These are phyloP conservation scores for Abramis brama DNA, from an alignment of 2,113 vertebrate species.

Conservation along the genomic window DNA sequence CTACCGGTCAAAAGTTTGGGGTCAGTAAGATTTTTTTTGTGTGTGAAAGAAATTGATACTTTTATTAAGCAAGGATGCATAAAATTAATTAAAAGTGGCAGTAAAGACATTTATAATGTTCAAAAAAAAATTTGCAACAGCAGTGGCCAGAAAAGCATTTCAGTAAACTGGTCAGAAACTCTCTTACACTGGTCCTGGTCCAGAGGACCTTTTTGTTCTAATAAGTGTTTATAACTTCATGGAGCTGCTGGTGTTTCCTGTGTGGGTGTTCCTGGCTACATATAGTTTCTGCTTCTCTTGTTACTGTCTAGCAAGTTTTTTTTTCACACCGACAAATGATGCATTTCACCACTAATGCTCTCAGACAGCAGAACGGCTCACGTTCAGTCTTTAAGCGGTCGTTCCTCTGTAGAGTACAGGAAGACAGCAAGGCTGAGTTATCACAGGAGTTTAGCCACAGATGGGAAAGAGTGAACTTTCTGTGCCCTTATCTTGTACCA, in stretches of 20 bases:
- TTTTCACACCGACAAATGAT: slow-evolving; percentile 7
- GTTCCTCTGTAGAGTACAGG: background rate
- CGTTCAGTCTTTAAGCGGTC: background rate
- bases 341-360: background rate
- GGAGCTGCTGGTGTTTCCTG: background rate
- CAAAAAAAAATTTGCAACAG: background rate
- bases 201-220: background rate
- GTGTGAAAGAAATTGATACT: too few relatives aligned
- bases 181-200: background rate
- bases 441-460: slow-evolving; percentile 8
- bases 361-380: background rate
- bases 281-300: background rate
- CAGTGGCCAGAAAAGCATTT: background rate
- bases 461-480: background rate
- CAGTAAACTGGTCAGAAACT: background rate
- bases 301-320: slow-evolving; percentile 7
- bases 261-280: background rate
- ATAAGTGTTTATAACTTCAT: background rate
- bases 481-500: background rate
- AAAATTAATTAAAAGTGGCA: too few relatives aligned
- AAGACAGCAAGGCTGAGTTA: background rate
- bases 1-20: too few relatives aligned
- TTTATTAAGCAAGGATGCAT: too few relatives aligned
- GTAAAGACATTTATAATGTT: too few relatives aligned
- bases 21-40: too few relatives aligned